phyloP scores from a whole-genome alignment of 2,797 vertebrate species.

The Bovichtus variegatus region DNA sequence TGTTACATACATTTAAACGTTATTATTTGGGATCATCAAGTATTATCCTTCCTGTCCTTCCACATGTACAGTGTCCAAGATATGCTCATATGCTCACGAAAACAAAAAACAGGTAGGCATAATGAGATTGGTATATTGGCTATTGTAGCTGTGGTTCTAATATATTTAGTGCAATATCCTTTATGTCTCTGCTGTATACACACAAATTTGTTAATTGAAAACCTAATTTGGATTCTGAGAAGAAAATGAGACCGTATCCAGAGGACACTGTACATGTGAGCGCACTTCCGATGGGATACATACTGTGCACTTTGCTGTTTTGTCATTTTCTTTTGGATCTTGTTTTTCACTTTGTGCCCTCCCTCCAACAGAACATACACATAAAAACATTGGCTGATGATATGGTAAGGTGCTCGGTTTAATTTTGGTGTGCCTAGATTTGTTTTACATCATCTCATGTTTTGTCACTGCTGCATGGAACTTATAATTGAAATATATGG shows the following conservation, averaged over 20 bases:
- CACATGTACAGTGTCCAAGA: conserved; percentile 51
- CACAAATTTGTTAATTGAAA: not conserved
- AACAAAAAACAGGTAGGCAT: rapidly evolving
- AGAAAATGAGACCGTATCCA: conserved; percentile 28
- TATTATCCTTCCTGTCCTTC: conserved; percentile 33
- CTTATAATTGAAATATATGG: conserved; percentile 73
- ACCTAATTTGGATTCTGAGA: not conserved
- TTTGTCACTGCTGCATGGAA: conserved; percentile 72
- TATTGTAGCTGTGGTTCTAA: not conserved
- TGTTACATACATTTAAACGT: not conserved
- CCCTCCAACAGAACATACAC: conserved; percentile 98
- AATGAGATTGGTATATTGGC: not conserved
- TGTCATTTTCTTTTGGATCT: conserved; percentile 82
- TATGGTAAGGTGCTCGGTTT: conserved; percentile 95
- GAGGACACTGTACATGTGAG: conserved; percentile 50
- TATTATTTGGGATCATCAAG: conserved; percentile 42
- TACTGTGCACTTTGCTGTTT: conserved; percentile 48
- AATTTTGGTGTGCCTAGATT: conserved; percentile 71
- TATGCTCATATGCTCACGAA: conserved; percentile 9
- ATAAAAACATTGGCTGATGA: conserved; percentile 99
- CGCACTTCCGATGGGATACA: conserved; percentile 33
- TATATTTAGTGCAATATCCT: not conserved
- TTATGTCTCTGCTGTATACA: conserved; percentile 5
- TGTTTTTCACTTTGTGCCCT: conserved; percentile 84
- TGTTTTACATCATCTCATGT: conserved; percentile 61